Conservation (phyloP, 1,140 invertebrate genomes). For the Harlomillsia oculata region DNA sequence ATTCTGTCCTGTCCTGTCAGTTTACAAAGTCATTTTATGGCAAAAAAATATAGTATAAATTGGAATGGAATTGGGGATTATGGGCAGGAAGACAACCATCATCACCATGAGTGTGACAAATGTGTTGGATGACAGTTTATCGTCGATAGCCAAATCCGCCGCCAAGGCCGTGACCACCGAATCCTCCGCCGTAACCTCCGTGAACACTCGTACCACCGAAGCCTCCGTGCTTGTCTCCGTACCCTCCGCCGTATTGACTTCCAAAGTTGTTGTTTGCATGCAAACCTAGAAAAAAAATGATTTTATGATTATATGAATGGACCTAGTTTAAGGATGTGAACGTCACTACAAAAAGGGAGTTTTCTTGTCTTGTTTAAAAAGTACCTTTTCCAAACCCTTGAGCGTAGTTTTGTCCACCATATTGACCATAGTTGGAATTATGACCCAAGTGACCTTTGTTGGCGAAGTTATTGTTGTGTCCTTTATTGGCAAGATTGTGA, state of each 20-base stretch:
- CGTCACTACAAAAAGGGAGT: neutral
- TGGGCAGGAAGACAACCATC: no score
- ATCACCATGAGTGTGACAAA: no score
- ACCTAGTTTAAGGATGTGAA: neutral
- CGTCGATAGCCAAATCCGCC: neutral
- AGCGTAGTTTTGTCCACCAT: slow-evolving; percentile 20
- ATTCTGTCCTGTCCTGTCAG: no score
- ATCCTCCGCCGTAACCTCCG: slow-evolving; percentile 8
- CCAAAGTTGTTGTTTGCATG: slow-evolving; percentile 28
- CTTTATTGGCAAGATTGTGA: slow-evolving; percentile 28
- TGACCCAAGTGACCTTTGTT: slow-evolving; percentile 30
- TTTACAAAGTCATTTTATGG: no score
- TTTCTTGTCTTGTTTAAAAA: neutral
- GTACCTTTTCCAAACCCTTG: slow-evolving; percentile 27
- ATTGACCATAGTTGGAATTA: slow-evolving; percentile 21
- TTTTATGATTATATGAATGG: neutral
- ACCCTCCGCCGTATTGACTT: slow-evolving; percentile 20
- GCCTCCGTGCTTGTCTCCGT: slow-evolving; percentile 23
- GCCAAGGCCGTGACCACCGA: slow-evolving; percentile 8
- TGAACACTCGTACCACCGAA: slow-evolving; percentile 20
- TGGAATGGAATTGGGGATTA: no score
- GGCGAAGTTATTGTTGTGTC: slow-evolving; percentile 7
- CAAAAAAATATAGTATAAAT: no score
- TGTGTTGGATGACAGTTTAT: no score
- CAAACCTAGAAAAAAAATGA: slow-evolving; percentile 6